Conservation (phyloP, 2,113 vertebrate genomes). For the Oncorhynchus mykiss region DNA sequence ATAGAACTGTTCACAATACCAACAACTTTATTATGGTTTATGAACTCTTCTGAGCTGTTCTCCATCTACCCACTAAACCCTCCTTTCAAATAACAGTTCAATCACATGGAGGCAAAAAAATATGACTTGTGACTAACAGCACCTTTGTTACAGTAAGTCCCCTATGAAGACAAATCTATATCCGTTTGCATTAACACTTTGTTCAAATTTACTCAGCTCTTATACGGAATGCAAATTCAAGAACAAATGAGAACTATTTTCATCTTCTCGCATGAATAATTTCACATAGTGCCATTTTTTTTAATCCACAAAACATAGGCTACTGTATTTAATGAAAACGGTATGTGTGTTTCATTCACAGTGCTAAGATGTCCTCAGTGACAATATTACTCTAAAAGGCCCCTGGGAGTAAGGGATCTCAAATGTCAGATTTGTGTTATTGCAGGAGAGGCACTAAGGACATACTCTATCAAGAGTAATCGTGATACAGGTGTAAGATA, state of each 20-base stretch:
- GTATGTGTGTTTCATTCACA: conserved; percentile 10
- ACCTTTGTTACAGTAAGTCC: not conserved
- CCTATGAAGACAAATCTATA: conserved; percentile 19
- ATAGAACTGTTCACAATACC: not conserved
- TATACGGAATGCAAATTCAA: not conserved
- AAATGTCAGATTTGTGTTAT: not conserved
- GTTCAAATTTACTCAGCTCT: not conserved
- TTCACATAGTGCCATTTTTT: conserved; percentile 16
- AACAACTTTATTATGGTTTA: not conserved
- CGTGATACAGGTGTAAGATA: not conserved
- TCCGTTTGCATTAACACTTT: conserved; percentile 26
- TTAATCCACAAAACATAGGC: conserved; percentile 20
- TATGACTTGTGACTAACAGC: not conserved
- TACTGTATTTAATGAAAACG: conserved; percentile 27
- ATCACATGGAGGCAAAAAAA: not conserved
- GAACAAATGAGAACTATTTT: not conserved
- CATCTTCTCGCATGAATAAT: conserved; percentile 35
- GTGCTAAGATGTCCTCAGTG: not conserved
- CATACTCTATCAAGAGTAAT: not conserved
- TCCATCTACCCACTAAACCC: not conserved
- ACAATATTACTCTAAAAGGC: not conserved
- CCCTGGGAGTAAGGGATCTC: not conserved
- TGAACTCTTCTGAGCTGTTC: not conserved
- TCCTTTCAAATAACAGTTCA: not conserved
- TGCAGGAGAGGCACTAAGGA: conserved; percentile 1